phyloP scores from a whole-genome alignment of 1,140 invertebrate species.

The Euborellia annulipes region DNA sequence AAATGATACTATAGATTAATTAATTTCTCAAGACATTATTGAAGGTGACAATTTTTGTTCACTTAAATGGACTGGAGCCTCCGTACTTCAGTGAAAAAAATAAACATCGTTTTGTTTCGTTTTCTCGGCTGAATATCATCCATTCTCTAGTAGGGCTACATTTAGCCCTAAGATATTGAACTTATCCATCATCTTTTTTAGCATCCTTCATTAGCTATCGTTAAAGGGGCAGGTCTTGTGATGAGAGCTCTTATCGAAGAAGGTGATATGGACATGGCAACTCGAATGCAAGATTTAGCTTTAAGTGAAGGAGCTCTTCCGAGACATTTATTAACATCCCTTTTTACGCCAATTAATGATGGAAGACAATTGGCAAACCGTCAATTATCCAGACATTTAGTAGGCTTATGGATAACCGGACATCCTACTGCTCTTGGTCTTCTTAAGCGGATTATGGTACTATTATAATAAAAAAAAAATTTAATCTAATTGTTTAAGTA shows the following conservation, averaged over 20 bases:
- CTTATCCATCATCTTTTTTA: conserved; percentile 25
- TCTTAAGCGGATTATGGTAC: conserved; percentile 68
- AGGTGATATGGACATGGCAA: conserved; percentile 74
- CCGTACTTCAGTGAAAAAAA: no score
- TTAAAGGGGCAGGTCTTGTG: conserved; percentile 93
- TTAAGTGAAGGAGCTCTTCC: conserved; percentile 94
- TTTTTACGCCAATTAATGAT: conserved; percentile 71
- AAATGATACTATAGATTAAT: no score
- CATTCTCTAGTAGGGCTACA: conserved; percentile 6
- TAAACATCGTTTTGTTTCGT: no score
- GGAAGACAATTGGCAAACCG: conserved; percentile 64
- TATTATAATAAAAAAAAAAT: conserved; percentile 2
- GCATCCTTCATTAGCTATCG: conserved; percentile 92
- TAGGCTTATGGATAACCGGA: conserved; percentile 92
- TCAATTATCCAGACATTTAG: conserved; percentile 89
- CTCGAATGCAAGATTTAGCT: conserved; percentile 89
- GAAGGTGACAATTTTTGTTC: no score
- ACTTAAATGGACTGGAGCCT: no score
- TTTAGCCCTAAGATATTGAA: background rate
- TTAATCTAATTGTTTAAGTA: background rate
- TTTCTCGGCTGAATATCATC: background rate
- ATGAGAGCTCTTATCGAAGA: conserved; percentile 97
- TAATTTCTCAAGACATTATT: no score
- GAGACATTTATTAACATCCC: conserved; percentile 77
- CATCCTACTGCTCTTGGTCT: conserved; percentile 83